phyloP scores from a whole-genome alignment of 2,888 invertebrate species.

The Geophilus truncorum region DNA sequence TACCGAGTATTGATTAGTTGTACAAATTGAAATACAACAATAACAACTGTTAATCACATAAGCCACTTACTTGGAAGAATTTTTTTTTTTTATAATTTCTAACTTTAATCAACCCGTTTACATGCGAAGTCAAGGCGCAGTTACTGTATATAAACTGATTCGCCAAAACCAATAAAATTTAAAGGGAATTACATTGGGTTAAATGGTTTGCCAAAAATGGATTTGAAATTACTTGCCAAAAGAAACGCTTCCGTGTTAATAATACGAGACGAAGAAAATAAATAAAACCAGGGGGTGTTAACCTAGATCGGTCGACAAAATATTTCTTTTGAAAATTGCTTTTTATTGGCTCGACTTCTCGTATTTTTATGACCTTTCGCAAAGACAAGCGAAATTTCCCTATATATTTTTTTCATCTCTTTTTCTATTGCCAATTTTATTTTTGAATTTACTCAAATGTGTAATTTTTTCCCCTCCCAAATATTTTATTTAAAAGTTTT shows the following conservation, averaged over 20 bases:
- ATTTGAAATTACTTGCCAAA: not conserved
- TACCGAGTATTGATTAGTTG: not conserved
- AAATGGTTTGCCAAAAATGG: not conserved
- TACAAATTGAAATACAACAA: not conserved
- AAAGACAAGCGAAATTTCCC: not conserved
- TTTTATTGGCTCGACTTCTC: not conserved
- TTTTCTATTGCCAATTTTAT: slow-evolving; percentile 5
- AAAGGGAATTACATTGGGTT: not conserved
- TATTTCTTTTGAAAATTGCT: not conserved
- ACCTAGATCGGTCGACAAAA: slow-evolving; percentile 1
- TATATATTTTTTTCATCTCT: not conserved
- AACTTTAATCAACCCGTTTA: not conserved
- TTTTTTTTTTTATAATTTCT: not conserved
- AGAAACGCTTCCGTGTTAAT: not conserved
- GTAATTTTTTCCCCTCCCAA: not conserved
- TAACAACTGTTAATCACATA: not conserved
- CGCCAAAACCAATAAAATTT: not conserved
- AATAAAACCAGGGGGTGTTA: not conserved
- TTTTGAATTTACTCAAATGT: not conserved
- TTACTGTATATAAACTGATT: no score
- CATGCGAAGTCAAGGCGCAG: no score
- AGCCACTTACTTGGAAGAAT: not conserved
- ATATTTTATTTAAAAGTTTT: not conserved
- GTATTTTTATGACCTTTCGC: not conserved
- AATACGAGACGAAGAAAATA: not conserved